phyloP scores from a whole-genome alignment of 1,140 invertebrate genomes.

The Reticulitermes speratus region DNA sequence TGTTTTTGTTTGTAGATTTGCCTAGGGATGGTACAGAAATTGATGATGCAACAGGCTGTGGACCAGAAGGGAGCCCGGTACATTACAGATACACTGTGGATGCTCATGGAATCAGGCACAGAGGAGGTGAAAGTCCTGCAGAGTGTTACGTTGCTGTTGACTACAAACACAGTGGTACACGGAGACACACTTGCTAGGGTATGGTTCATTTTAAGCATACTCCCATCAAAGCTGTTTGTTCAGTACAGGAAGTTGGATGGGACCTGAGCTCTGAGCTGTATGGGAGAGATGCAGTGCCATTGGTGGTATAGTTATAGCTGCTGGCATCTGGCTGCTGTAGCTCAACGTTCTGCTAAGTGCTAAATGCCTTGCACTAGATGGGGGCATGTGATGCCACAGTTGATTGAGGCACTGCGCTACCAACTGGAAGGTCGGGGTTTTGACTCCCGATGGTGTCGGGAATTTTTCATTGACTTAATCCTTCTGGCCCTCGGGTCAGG shows the following conservation, averaged over 20 bases:
- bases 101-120: slow-evolving; percentile 86
- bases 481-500: too few relatives aligned
- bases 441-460: too few relatives aligned
- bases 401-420: too few relatives aligned
- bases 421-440: too few relatives aligned
- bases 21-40: slow-evolving; percentile 82
- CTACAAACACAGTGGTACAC: slow-evolving; percentile 90
- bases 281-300: too few relatives aligned
- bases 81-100: slow-evolving; percentile 91
- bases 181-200: slow-evolving; percentile 91
- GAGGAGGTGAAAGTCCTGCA: slow-evolving; percentile 97
- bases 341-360: too few relatives aligned
- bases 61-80: slow-evolving; percentile 87
- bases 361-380: too few relatives aligned
- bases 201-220: slow-evolving; percentile 38
- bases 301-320: too few relatives aligned
- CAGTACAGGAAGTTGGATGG: neutral
- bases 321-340: too few relatives aligned
- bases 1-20: slow-evolving; percentile 68
- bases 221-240: neutral
- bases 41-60: slow-evolving; percentile 80
- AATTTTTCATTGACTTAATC: too few relatives aligned
- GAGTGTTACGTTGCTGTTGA: slow-evolving; percentile 90
- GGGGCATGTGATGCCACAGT: too few relatives aligned
- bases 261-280: neutral